These are phyloP conservation scores for Magallana nippona DNA, from an alignment of 2,888 invertebrate genomes.

Conservation along the genomic window DNA sequence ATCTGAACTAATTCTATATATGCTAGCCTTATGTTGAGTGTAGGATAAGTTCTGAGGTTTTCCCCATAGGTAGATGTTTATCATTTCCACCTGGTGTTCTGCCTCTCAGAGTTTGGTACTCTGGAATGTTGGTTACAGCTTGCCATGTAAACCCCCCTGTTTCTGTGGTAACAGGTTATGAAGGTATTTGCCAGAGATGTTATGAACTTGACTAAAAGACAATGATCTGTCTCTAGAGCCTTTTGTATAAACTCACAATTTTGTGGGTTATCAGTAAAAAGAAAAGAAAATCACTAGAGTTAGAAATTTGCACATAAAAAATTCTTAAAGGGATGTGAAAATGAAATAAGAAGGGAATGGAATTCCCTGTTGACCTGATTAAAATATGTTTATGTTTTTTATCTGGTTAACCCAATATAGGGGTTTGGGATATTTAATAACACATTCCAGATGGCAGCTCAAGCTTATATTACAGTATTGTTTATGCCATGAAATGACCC, in stretches of 20 bases:
- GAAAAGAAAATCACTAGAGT: too few relatives aligned
- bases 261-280: too few relatives aligned
- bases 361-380: neutral
- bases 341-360: neutral
- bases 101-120: conserved; percentile 20
- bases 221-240: neutral
- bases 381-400: neutral
- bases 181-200: neutral
- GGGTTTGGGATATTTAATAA: conserved; percentile 20
- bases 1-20: neutral
- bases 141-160: neutral
- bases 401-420: neutral
- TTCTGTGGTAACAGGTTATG: conserved; percentile 31
- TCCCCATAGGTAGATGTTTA: conserved; percentile 28
- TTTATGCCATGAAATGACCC: conserved; percentile 6
- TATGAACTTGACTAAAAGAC: neutral
- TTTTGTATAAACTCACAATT: too few relatives aligned
- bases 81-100: conserved; percentile 18
- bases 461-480: conserved; percentile 13
- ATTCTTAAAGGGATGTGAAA: too few relatives aligned
- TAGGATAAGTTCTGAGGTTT: conserved; percentile 1
- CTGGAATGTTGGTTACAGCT: neutral
- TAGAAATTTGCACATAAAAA: too few relatives aligned
- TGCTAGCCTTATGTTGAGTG: conserved; percentile 1
- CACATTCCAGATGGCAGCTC: conserved; percentile 35